Conservation (phyloP, 2,797 vertebrate species). For the Argentina silus region DNA sequence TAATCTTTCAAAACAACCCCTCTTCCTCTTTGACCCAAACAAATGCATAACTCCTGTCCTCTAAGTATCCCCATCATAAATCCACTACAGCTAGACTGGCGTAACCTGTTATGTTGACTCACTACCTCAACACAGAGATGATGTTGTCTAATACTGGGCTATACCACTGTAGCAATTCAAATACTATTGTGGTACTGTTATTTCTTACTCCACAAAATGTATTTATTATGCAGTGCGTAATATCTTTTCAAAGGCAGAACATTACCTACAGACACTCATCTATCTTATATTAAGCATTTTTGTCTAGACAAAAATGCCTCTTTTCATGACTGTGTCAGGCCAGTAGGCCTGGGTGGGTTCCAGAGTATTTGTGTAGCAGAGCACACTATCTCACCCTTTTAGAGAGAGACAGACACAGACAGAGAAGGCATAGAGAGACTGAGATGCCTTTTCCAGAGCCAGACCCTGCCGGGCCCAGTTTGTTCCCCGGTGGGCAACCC, state of each 20-base stretch:
- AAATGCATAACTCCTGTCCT: constrained; percentile 25
- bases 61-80: constrained; percentile 20
- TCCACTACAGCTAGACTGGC: constrained; percentile 22
- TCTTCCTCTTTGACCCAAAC: constrained; percentile 35
- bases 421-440: constrained; percentile 36
- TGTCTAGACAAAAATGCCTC: background rate
- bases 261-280: background rate
- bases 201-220: background rate
- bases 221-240: no score
- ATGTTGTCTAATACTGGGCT: no score
- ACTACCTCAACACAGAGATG: background rate
- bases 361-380: constrained; percentile 29
- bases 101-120: background rate
- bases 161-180: no score
- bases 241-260: no score
- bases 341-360: no score
- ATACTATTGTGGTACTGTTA: background rate
- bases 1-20: constrained; percentile 45
- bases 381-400: background rate
- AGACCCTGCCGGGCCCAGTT: constrained; percentile 54
- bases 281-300: no score
- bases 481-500: constrained; percentile 62
- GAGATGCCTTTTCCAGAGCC: constrained; percentile 42
- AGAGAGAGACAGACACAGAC: no score
- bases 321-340: background rate